Percentiles rank a stretch among this genome's conserved stretches.
Conservation (phyloP, 2,888 invertebrate genomes). For the Dolichopus griseipennis region DNA sequence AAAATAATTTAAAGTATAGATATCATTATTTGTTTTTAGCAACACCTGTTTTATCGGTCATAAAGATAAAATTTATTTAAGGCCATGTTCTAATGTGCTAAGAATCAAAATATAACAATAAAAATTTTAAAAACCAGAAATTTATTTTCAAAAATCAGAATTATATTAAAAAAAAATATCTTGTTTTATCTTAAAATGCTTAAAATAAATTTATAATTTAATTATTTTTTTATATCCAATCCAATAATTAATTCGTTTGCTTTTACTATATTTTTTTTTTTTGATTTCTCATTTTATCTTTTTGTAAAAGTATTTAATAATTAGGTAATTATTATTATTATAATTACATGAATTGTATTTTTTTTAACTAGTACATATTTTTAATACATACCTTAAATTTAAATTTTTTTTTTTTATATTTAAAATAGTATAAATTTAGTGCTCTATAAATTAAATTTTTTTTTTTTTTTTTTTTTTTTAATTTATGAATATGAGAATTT, state of each 20-base stretch:
- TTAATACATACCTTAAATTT: background rate
- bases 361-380: slow-evolving; percentile 2
- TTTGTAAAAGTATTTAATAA: background rate
- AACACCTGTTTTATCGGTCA: no score
- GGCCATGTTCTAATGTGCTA: no score
- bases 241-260: background rate
- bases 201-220: background rate
- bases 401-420: background rate
- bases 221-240: background rate
- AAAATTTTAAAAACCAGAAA: no score
- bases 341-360: background rate
- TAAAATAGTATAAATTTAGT: slow-evolving; percentile 6
- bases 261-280: background rate
- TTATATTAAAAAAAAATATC: no score
- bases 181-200: no score
- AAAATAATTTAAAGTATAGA: no score
- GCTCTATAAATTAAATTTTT: background rate
- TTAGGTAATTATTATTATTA: background rate
- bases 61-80: no score
- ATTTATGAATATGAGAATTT: background rate
- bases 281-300: background rate
- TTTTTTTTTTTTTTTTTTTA: background rate
- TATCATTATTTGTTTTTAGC: no score
- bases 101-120: no score
- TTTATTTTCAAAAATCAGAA: no score